Conservation (phyloP, 2,888 invertebrate species). For the Miltochrista miniata region DNA sequence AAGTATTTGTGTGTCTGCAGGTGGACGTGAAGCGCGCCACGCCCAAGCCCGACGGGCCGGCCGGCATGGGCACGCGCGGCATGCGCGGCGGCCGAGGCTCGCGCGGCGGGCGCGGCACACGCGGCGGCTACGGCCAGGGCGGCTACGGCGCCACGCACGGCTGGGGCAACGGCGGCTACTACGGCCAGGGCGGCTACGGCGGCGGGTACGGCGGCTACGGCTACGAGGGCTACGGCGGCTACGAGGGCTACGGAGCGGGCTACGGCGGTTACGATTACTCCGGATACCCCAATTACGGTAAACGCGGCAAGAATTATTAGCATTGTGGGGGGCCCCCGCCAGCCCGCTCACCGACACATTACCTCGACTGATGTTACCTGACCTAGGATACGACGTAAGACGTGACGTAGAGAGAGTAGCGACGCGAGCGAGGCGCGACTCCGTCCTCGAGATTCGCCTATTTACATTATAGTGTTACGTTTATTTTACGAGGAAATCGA, state of each 20-base stretch:
- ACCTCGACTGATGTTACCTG: slow-evolving; percentile 84
- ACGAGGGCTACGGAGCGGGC: slow-evolving; percentile 88
- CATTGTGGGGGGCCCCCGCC: slow-evolving; percentile 60
- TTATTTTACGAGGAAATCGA: slow-evolving; percentile 73
- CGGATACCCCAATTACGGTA: slow-evolving; percentile 93
- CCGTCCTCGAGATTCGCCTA: slow-evolving; percentile 78
- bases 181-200: slow-evolving; percentile 88
- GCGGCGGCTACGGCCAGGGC: slow-evolving; percentile 87
- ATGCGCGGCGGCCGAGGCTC: slow-evolving; percentile 86
- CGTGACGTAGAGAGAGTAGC: slow-evolving; percentile 70
- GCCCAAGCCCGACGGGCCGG: slow-evolving; percentile 92
- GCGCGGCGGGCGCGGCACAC: slow-evolving; percentile 81
- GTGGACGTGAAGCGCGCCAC: slow-evolving; percentile 98
- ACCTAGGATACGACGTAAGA: slow-evolving; percentile 68
- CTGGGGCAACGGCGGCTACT: slow-evolving; percentile 86
- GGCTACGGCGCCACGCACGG: slow-evolving; percentile 87
- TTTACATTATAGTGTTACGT: slow-evolving; percentile 71
- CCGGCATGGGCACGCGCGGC: slow-evolving; percentile 86
- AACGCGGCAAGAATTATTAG: slow-evolving; percentile 83
- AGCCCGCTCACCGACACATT: slow-evolving; percentile 80
- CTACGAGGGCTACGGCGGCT: slow-evolving; percentile 89
- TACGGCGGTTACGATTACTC: slow-evolving; percentile 92
- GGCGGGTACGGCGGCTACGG: slow-evolving; percentile 90
- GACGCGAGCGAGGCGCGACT: slow-evolving; percentile 70
- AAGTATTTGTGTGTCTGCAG: slow-evolving; percentile 56